Evolutionary conservation across 1,140 invertebrate species (phyloP).

Genomic region (Hycleus phaleratus): DNA sequence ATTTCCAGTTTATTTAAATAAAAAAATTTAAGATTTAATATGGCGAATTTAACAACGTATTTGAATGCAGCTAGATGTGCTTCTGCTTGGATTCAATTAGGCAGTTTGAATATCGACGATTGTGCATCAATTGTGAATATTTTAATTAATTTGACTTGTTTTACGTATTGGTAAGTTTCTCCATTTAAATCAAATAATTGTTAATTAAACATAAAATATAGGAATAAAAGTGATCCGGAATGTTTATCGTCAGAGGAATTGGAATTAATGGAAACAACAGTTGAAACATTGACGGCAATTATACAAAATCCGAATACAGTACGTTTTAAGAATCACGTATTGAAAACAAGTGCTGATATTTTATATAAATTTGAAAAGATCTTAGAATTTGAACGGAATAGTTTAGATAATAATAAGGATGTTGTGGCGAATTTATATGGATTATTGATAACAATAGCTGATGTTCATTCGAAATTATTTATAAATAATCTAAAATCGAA

Average conservation of each 20-base stretch:
- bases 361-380: conserved; percentile 40
- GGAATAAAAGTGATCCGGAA: conserved; percentile 40
- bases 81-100: conserved; percentile 54
- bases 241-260: conserved; percentile 46
- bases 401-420: conserved; percentile 40
- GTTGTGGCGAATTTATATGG: conserved; percentile 51
- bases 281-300: conserved; percentile 50
- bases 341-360: conserved; percentile 31
- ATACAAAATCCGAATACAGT: conserved; percentile 33
- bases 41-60: conserved; percentile 43
- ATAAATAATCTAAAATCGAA: conserved; percentile 45
- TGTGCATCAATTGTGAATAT: conserved; percentile 34
- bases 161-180: conserved; percentile 36
- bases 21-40: conserved; percentile 31
- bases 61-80: conserved; percentile 51
- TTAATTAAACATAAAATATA: conserved; percentile 14
- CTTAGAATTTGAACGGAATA: conserved; percentile 30
- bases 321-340: conserved; percentile 31
- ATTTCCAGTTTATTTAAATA: too few species aligned
- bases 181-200: background rate
- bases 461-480: conserved; percentile 56
- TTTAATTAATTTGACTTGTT: conserved; percentile 39
- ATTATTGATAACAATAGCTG: conserved; percentile 55
- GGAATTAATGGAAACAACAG: conserved; percentile 50
- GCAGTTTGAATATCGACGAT: conserved; percentile 35